phyloP scores from a whole-genome alignment of 2,888 invertebrate genomes.

The Trachelus stipa region DNA sequence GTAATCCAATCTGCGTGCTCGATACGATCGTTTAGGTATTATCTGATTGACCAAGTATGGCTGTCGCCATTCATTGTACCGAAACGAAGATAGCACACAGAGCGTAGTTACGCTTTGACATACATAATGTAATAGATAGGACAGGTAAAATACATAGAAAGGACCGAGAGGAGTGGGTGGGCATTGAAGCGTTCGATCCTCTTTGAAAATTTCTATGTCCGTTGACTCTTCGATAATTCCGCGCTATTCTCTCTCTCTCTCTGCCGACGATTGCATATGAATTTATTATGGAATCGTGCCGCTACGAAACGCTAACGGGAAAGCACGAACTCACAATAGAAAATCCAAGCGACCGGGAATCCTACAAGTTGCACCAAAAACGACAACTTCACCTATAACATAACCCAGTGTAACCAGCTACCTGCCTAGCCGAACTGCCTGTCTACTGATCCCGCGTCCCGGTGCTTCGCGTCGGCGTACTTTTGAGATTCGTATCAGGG shows the following conservation, averaged over 20 bases:
- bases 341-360: slow-evolving; percentile 36
- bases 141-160: neutral
- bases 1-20: neutral
- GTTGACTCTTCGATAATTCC: neutral
- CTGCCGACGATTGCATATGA: neutral
- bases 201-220: neutral
- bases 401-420: neutral
- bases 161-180: neutral
- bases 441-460: neutral
- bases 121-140: neutral
- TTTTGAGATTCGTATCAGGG: slow-evolving; percentile 40
- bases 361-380: slow-evolving; percentile 46
- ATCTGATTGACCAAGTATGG: neutral
- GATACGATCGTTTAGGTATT: neutral
- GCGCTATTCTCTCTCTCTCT: neutral
- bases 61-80: neutral
- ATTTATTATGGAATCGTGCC: neutral
- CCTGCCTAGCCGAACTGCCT: neutral
- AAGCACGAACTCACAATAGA: slow-evolving; percentile 20
- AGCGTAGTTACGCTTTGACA: neutral
- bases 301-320: neutral
- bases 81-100: neutral
- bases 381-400: neutral
- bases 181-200: neutral
- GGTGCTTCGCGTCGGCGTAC: slow-evolving; percentile 25